These are phyloP conservation scores for Lydus trimaculatus DNA, from an alignment of 2,888 invertebrate genomes.

Conservation along the genomic window DNA sequence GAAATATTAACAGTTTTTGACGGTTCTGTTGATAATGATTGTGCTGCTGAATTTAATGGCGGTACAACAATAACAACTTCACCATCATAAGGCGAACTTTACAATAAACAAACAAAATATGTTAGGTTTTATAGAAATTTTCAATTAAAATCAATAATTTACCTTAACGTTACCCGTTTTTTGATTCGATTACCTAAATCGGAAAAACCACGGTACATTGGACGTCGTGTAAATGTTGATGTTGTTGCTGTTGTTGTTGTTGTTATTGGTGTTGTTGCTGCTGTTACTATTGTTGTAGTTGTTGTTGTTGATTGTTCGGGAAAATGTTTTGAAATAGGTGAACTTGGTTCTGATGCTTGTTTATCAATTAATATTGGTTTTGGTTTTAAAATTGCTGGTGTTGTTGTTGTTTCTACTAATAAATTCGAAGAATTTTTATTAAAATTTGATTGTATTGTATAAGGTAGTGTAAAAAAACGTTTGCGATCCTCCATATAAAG, in stretches of 20 bases:
- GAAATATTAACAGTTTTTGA: slow-evolving; percentile 16
- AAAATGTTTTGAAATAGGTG: slow-evolving; percentile 71
- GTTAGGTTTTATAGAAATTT: slow-evolving; percentile 17
- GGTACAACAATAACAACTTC: slow-evolving; percentile 66
- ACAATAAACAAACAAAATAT: slow-evolving; percentile 38
- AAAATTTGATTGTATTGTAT: slow-evolving; percentile 57
- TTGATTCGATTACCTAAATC: slow-evolving; percentile 82
- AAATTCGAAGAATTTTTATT: slow-evolving; percentile 46
- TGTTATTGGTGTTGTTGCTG: no score
- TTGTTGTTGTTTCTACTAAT: slow-evolving; percentile 20
- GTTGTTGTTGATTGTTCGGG: slow-evolving; percentile 59
- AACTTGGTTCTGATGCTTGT: slow-evolving; percentile 80
- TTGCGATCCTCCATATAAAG: slow-evolving; percentile 88
- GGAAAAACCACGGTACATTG: slow-evolving; percentile 75
- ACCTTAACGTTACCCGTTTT: slow-evolving; percentile 87
- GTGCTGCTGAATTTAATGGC: slow-evolving; percentile 56
- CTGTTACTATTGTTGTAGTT: slow-evolving; percentile 48
- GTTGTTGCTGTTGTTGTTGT: slow-evolving; percentile 35
- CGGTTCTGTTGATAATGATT: slow-evolving; percentile 33
- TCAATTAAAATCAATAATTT: slow-evolving; percentile 26
- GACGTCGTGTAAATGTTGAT: slow-evolving; percentile 64
- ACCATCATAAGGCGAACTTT: slow-evolving; percentile 55
- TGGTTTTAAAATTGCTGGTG: slow-evolving; percentile 56
- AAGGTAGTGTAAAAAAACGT: slow-evolving; percentile 65
- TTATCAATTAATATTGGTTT: slow-evolving; percentile 78